phyloP scores from a whole-genome alignment of 2,113 vertebrate species.

The Indicator indicator region DNA sequence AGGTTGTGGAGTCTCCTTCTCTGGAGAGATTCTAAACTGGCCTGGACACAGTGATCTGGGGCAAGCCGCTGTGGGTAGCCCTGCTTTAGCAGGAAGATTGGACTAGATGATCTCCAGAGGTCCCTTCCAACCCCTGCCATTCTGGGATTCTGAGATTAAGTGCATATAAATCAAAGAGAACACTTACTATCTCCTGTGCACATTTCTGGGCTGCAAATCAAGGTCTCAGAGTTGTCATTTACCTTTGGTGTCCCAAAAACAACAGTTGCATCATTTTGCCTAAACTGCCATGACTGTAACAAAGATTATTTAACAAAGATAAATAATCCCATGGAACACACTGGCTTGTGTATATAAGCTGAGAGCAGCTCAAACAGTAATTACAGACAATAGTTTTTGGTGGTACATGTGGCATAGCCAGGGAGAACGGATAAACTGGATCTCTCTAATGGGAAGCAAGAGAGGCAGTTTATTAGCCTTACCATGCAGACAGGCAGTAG shows the following conservation, averaged over 20 bases:
- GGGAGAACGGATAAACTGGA: background rate
- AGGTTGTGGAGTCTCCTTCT: no score
- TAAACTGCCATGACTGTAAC: background rate
- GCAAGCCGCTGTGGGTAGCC: no score
- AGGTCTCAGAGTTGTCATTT: background rate
- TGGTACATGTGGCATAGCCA: background rate
- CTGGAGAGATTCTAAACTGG: no score
- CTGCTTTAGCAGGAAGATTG: no score
- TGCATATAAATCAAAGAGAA: background rate
- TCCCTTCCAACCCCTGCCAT: no score
- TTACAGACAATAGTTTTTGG: background rate
- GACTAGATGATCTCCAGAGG: no score
- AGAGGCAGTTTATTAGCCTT: background rate
- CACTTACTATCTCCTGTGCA: background rate
- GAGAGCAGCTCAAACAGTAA: slow-evolving; percentile 21
- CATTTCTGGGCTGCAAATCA: background rate
- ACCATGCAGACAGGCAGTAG: fast-evolving
- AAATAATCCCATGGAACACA: slow-evolving; percentile 16
- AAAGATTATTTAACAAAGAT: background rate
- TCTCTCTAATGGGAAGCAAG: background rate
- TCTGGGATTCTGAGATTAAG: background rate
- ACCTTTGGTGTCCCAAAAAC: background rate
- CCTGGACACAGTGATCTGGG: no score
- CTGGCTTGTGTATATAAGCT: background rate
- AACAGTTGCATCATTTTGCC: background rate